A percentile compares a stretch with the other conserved stretches of the same genome.
phyloP scores from a whole-genome alignment of 2,113 vertebrate species.

The Brachyhypopomus occidentalis region DNA sequence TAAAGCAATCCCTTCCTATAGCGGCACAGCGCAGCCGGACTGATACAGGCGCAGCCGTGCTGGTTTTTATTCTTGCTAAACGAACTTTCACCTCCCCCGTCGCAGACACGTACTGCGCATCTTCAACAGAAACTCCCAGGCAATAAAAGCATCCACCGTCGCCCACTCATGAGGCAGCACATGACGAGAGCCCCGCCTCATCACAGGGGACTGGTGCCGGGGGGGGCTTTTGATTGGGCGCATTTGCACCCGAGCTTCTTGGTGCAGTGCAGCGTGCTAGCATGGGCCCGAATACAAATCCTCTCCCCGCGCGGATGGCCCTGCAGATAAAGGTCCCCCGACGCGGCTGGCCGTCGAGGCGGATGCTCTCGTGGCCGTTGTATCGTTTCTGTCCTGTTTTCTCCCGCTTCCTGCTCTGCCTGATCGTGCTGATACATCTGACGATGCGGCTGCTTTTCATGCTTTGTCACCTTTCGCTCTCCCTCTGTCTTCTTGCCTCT shows the following conservation, averaged over 20 bases:
- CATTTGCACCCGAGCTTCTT: slow-evolving; percentile 32
- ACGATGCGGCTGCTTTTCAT: slow-evolving; percentile 18
- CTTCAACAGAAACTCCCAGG: no score
- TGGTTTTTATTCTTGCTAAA: no score
- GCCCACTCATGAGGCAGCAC: no score
- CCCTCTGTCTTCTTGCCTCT: neutral
- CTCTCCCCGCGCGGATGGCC: neutral
- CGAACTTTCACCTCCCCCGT: no score
- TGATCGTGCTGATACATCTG: neutral
- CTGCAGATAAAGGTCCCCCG: neutral
- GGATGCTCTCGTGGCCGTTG: neutral
- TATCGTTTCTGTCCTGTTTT: neutral
- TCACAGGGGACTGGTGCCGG: slow-evolving; percentile 22
- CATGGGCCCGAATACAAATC: slow-evolving; percentile 26
- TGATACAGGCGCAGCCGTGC: no score
- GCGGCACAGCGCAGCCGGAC: no score
- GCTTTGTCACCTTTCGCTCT: slow-evolving; percentile 7
- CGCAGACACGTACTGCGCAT: no score
- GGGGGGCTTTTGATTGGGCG: slow-evolving; percentile 48
- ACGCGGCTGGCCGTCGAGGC: neutral
- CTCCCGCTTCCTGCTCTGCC: neutral
- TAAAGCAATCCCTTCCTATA: no score
- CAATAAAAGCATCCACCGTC: no score
- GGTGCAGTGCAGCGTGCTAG: neutral
- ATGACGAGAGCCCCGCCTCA: neutral